Evolutionary conservation across 2,888 invertebrate genomes (phyloP).

Genomic region (Ichneumon xanthorius): DNA sequence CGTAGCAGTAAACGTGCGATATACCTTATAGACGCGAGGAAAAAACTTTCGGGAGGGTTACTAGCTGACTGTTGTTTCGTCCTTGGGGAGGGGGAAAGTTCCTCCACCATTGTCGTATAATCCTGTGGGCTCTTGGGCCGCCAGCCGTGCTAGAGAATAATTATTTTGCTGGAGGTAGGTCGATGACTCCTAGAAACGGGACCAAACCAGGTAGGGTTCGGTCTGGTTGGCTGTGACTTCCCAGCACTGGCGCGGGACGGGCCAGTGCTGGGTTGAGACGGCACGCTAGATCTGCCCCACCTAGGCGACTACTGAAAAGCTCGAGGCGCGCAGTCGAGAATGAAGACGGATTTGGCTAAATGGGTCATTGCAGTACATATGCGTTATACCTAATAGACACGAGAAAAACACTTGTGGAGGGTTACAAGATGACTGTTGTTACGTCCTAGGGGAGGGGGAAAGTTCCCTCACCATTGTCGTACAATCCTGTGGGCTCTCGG

Average conservation of each 20-base stretch:
- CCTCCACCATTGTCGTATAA: constrained; percentile 36
- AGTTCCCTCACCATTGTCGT: constrained; percentile 32
- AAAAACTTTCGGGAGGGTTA: constrained; percentile 17
- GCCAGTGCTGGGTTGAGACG: background rate
- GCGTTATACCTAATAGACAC: background rate
- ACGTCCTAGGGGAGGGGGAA: background rate
- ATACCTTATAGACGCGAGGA: background rate
- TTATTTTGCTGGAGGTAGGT: constrained; percentile 27
- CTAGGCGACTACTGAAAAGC: constrained; percentile 15
- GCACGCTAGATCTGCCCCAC: no score
- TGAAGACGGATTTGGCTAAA: background rate
- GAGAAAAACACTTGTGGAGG: constrained; percentile 1
- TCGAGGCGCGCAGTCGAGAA: constrained; percentile 9
- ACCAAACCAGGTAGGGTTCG: background rate
- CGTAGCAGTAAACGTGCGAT: constrained; percentile 16
- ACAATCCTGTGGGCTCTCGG: constrained; percentile 28
- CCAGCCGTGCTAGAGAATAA: constrained; percentile 19
- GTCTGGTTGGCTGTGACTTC: no score
- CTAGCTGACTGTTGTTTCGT: constrained; percentile 38
- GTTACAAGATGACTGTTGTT: constrained; percentile 18
- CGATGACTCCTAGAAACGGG: background rate
- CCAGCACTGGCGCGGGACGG: no score
- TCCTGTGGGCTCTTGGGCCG: constrained; percentile 19
- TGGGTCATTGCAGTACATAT: constrained; percentile 4
- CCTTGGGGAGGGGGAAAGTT: background rate